Evolutionary conservation across 2,888 invertebrate species (phyloP), one percentile per base, ranked within the genome.

Genomic region (Mesorhabditis spiculigera): DNA sequence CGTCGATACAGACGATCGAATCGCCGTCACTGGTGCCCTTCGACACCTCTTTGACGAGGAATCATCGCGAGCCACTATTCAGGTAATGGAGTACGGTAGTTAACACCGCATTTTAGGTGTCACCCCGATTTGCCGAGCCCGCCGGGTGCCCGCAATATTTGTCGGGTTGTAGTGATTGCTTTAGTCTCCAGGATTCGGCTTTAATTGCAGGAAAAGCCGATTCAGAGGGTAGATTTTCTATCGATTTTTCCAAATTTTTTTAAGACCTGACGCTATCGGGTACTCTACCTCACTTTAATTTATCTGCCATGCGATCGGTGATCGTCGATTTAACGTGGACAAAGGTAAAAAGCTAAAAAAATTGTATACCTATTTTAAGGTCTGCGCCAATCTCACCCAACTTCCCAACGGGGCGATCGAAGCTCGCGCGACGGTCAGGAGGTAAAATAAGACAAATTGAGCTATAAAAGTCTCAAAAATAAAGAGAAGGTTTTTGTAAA

Each of bases 161-260:
- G 4, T 43, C 68, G 2, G 66, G 63, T 13, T 79, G 79, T 58
- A 71, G 73, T 16, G 70, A 70, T 6, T 79, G 79, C 63, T 73
- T 71, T 63, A 70, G 71, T 63, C 73, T 80, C 3, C 73, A 75
- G 42, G 75, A 80, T 70, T 75, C 78, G 5, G 80, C 80, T 5
- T 68, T 80, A 4, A 72, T 80, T 6, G 76, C 75, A 4, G 80
- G 80, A 43, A 78, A 76, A 70, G 74, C 77, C 45, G 77, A 78
- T 50, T 66, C 72, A 45, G 61, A 45, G 28, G 64, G 72, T 72
- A 43, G 28, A 41, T 66, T n/a, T 16, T 66, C 50, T 6, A 10
- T 6, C 10, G 45, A 45, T 16, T 50, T 41, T 70, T 41, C 70
- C 28, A 28, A n/a, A n/a, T n/a, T 43, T 5, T 58, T 1, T 10